Percentiles rank a stretch among this genome's conserved stretches.
phyloP scores from a whole-genome alignment of 1,140 invertebrate species.

The Semibalanus balanoides region DNA sequence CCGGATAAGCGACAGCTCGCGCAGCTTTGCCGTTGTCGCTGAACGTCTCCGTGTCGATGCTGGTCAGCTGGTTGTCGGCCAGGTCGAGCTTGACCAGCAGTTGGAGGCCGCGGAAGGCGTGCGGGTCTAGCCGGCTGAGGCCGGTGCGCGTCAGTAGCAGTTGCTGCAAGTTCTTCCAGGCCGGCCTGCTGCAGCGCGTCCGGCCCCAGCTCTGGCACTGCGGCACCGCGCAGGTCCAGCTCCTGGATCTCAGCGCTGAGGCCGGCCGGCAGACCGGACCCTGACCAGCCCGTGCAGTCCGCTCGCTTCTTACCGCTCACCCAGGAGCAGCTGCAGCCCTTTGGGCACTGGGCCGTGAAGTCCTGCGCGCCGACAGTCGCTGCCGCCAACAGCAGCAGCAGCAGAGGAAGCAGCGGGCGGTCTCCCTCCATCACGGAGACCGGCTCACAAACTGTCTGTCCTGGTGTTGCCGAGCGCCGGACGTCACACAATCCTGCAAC shows the following conservation, averaged over 20 bases:
- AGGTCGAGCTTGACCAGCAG: constrained; percentile 76
- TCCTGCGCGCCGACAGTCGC: background rate
- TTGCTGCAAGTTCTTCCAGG: constrained; percentile 64
- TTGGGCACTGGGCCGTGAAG: background rate
- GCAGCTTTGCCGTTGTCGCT: constrained; percentile 46
- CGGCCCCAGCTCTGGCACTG: constrained; percentile 53
- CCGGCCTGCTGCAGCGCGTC: constrained; percentile 63
- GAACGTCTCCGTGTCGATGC: constrained; percentile 14
- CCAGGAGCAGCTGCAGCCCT: background rate
- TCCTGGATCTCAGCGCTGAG: constrained; percentile 72
- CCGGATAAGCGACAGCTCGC: constrained; percentile 49
- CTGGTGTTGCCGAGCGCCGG: no score
- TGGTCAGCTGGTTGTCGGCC: constrained; percentile 42
- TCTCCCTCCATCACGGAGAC: no score
- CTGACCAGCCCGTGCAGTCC: background rate
- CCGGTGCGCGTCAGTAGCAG: constrained; percentile 58
- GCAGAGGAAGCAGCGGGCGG: background rate
- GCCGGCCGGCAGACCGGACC: constrained; percentile 40
- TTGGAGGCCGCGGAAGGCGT: constrained; percentile 68
- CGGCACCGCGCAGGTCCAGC: constrained; percentile 63
- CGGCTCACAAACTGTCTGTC: no score
- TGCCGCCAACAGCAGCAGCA: background rate
- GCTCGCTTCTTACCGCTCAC: background rate
- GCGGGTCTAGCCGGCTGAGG: constrained; percentile 54
- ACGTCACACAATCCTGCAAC: no score